A percentile compares a stretch with the other conserved stretches of the same genome.
phyloP scores from a whole-genome alignment of 2,797 vertebrate genomes.

The Acipenser oxyrinchus region DNA sequence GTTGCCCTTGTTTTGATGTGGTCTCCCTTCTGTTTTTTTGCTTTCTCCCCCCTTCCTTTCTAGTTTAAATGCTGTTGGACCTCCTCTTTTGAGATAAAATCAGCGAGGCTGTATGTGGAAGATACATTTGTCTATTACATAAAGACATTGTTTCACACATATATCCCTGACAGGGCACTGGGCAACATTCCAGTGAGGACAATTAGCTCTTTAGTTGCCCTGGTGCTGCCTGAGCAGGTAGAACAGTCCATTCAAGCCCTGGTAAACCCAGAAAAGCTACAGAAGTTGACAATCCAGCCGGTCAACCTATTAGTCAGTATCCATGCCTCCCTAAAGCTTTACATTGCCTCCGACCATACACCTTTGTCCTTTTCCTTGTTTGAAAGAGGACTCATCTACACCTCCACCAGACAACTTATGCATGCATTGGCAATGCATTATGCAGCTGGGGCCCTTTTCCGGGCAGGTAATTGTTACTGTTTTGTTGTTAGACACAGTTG shows the following conservation, averaged over 20 bases:
- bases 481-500: too few relatives aligned
- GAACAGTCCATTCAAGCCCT: conserved; percentile 72
- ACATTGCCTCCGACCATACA: conserved; percentile 95
- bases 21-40: too few relatives aligned
- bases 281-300: conserved; percentile 74
- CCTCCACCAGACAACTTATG: conserved; percentile 83
- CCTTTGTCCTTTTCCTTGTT: conserved; percentile 90
- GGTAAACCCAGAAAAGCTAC: conserved; percentile 71
- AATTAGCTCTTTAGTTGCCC: conserved; percentile 5
- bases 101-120: conserved; percentile 86
- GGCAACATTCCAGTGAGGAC: conserved; percentile 4
- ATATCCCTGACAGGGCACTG: conserved; percentile 66
- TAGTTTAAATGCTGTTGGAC: too few relatives aligned
- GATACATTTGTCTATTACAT: conserved; percentile 96
- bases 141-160: conserved; percentile 86
- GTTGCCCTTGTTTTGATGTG: too few relatives aligned
- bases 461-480: conserved; percentile 68
- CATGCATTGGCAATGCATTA: conserved; percentile 95
- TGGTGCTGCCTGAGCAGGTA: conserved; percentile 64
- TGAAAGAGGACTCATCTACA: conserved; percentile 87
- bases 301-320: conserved; percentile 87
- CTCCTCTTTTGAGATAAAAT: too few relatives aligned
- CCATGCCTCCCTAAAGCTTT: conserved; percentile 92
- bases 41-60: too few relatives aligned
- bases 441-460: conserved; percentile 88